Base-by-base conservation (phyloP, 2,113 vertebrate species). In the Saiga tatarica region DNA sequence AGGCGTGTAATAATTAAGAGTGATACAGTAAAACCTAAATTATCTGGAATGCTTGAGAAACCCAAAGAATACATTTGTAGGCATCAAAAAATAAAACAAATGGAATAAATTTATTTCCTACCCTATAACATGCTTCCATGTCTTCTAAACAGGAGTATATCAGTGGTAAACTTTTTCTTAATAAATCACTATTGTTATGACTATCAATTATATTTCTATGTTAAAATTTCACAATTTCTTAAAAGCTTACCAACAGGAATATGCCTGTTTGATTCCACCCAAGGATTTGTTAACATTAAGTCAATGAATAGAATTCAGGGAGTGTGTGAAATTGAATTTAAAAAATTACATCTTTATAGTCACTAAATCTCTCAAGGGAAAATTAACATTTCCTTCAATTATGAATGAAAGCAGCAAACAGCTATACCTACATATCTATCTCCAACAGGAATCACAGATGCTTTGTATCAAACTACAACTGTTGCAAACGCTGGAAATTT, bases 361-460 rank as follows among this genome's bases (percentile, higher is more conserved):
- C 83, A 71, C 39, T 93, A 28, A 39, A 86, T 88, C 39, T 87
- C 42, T 36, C 53, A 89, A 62, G 55, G 55, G n/a, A 47, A 87
- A 93, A 85, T 47, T 71, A 84, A 42, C 30, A 82, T 92, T 91
- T 95, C 83, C 52, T 93, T 93, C 57, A 64, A 78, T 74, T 86
- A 76, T 94, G 36, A 92, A 78, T 83, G 14, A 91, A 89, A 67
- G 36, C 13, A 74, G 89, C 39, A 59, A 89, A 92, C 28, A 88
- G 47, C 16, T 88, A 7, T 30, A 79, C 17, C 53, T 91, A 62
- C 3, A 6, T 64, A 28, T 60, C 25, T 85, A 79, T 89, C 52
- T 55, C 36, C 45, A 89, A 45, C 0, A 64, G 47, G 74, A 85
- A 62, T 36, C 60, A 76, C 14, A 89, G 33, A 97, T 88, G 36